phyloP scores from a whole-genome alignment of 2,888 invertebrate species.

The Silvanus unidentatus region DNA sequence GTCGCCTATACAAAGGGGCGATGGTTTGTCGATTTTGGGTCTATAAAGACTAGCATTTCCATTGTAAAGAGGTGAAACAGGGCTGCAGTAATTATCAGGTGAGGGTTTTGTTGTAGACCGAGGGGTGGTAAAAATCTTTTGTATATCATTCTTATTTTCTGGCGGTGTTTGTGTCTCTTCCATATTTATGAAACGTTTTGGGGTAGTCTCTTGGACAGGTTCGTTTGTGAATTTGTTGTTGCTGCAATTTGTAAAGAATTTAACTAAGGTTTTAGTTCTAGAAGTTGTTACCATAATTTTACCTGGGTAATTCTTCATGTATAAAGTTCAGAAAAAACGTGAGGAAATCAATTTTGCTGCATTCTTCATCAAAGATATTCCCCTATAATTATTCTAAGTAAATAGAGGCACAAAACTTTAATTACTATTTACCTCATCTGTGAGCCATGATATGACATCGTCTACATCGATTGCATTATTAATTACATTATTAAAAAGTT shows the following conservation, averaged over 20 bases:
- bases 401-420: too few relatives aligned
- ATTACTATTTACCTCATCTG: constrained; percentile 49
- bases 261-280: too few relatives aligned
- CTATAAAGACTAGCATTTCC: constrained; percentile 20
- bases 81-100: constrained; percentile 23
- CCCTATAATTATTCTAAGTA: too few relatives aligned
- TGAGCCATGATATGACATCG: constrained; percentile 48
- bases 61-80: constrained; percentile 35
- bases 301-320: constrained; percentile 38
- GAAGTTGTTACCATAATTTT: too few relatives aligned
- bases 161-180: constrained; percentile 2
- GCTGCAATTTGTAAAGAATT: constrained; percentile 2
- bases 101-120: constrained; percentile 14
- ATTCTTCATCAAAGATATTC: constrained; percentile 20
- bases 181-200: constrained; percentile 9
- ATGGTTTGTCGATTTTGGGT: constrained; percentile 21
- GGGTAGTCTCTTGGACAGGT: constrained; percentile 12
- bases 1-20: constrained; percentile 39
- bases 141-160: too few relatives aligned
- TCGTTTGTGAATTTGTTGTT: too few relatives aligned
- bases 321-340: constrained; percentile 41
- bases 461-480: constrained; percentile 45
- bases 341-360: constrained; percentile 35
- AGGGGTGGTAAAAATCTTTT: constrained; percentile 21
- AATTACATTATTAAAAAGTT: constrained; percentile 47